These are phyloP conservation scores for rabbit (Oryctolagus cuniculus) DNA, from an alignment of 2,113 vertebrate genomes.

Conservation along the genomic window DNA sequence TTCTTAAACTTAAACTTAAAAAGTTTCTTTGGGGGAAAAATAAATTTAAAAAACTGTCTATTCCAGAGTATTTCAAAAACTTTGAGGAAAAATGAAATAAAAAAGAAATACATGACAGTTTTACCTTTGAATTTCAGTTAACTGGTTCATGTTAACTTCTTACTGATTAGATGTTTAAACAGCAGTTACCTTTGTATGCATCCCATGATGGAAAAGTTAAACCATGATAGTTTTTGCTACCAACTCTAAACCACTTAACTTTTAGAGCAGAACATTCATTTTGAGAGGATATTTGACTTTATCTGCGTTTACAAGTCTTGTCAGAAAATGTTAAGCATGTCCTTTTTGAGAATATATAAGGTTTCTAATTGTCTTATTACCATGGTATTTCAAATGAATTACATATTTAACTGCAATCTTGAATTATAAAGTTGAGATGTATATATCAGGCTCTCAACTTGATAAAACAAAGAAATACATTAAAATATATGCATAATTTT, in stretches of 20 bases:
- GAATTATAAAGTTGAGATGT: slow-evolving; percentile 80
- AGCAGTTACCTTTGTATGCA: slow-evolving; percentile 63
- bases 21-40: too few relatives aligned
- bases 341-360: slow-evolving; percentile 75
- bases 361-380: slow-evolving; percentile 77
- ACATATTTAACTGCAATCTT: slow-evolving; percentile 81
- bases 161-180: slow-evolving; percentile 46
- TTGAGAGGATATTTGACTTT: slow-evolving; percentile 60
- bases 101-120: slow-evolving; percentile 52
- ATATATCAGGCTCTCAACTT: slow-evolving; percentile 74
- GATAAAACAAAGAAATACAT: slow-evolving; percentile 38
- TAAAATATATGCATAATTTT: too few relatives aligned
- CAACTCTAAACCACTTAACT: slow-evolving; percentile 66
- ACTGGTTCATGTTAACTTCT: slow-evolving; percentile 64
- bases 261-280: slow-evolving; percentile 68
- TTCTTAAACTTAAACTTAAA: too few relatives aligned
- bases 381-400: slow-evolving; percentile 78
- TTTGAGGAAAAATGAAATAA: too few relatives aligned
- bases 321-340: slow-evolving; percentile 80
- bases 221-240: slow-evolving; percentile 59
- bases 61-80: too few relatives aligned
- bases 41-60: too few relatives aligned
- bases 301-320: slow-evolving; percentile 72
- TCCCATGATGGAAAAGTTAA: slow-evolving; percentile 70
- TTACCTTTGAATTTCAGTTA: slow-evolving; percentile 56